These are phyloP conservation scores for Phyllopteryx taeniolatus DNA, from an alignment of 2,113 vertebrate genomes.

Conservation along the genomic window DNA sequence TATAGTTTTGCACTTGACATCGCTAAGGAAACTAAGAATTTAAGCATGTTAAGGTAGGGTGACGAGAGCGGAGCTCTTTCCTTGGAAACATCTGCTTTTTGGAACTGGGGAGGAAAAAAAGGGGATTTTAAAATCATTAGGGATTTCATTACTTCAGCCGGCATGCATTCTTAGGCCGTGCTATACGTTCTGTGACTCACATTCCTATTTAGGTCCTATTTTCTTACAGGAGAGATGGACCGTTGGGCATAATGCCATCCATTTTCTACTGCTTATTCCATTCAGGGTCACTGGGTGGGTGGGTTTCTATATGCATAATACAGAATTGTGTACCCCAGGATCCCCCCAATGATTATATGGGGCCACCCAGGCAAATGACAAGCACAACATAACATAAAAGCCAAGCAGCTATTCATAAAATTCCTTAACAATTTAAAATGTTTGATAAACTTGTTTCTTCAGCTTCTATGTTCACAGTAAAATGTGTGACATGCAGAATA, in stretches of 20 bases:
- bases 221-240: background rate
- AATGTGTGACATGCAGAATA: slow-evolving; percentile 24
- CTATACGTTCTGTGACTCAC: background rate
- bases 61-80: background rate
- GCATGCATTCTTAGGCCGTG: background rate
- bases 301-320: slow-evolving; percentile 23
- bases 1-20: slow-evolving; percentile 42
- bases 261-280: background rate
- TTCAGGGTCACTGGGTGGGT: slow-evolving; percentile 24
- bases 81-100: background rate
- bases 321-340: slow-evolving; percentile 22
- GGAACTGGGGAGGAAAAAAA: background rate
- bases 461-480: slow-evolving; percentile 29
- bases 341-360: slow-evolving; percentile 35
- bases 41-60: background rate
- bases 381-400: slow-evolving; percentile 29
- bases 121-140: background rate
- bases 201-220: background rate
- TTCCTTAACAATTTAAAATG: background rate
- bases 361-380: slow-evolving; percentile 45
- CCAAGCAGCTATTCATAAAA: background rate
- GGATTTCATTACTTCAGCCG: background rate
- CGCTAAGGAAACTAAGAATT: background rate
- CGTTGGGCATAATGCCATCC: background rate
- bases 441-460: slow-evolving; percentile 1